phyloP scores from a whole-genome alignment of 2,888 invertebrate species.

The Oscheius myriophilus region DNA sequence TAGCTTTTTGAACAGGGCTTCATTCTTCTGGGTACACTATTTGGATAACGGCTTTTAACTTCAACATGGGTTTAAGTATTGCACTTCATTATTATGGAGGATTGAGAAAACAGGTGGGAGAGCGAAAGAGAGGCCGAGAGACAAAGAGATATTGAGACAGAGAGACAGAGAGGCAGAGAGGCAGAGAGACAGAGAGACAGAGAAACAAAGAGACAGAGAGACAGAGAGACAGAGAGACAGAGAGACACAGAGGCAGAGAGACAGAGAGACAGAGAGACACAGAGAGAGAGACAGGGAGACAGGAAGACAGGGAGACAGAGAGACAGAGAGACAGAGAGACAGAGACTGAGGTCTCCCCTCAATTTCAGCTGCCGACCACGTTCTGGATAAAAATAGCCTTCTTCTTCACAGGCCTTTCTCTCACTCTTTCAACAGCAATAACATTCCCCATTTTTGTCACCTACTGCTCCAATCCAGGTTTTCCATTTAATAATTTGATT shows the following conservation, averaged over 20 bases:
- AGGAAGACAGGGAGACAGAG: too few relatives aligned
- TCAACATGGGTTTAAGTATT: slow-evolving; percentile 66
- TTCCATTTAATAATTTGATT: slow-evolving; percentile 34
- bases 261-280: too few relatives aligned
- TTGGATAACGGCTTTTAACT: slow-evolving; percentile 66
- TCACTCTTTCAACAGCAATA: slow-evolving; percentile 58
- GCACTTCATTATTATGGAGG: slow-evolving; percentile 64
- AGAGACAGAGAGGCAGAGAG: too few relatives aligned
- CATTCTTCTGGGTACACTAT: slow-evolving; percentile 62
- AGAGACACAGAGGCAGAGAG: too few relatives aligned
- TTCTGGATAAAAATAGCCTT: slow-evolving; percentile 61
- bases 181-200: too few relatives aligned
- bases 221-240: too few relatives aligned
- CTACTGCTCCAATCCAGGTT: slow-evolving; percentile 15
- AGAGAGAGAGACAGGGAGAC: too few relatives aligned
- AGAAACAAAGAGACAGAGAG: too few relatives aligned
- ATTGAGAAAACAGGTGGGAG: slow-evolving; percentile 45
- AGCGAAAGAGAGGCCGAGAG: too few relatives aligned
- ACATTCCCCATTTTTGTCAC: slow-evolving; percentile 16
- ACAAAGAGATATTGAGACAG: too few relatives aligned
- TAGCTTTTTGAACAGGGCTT: slow-evolving; percentile 44
- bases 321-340: too few relatives aligned
- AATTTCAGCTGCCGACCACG: slow-evolving; percentile 53
- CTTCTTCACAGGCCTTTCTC: slow-evolving; percentile 53
- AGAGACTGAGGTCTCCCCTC: too few relatives aligned